Conservation (phyloP, 2,888 invertebrate genomes). For the Chaitophorus viminalis region DNA sequence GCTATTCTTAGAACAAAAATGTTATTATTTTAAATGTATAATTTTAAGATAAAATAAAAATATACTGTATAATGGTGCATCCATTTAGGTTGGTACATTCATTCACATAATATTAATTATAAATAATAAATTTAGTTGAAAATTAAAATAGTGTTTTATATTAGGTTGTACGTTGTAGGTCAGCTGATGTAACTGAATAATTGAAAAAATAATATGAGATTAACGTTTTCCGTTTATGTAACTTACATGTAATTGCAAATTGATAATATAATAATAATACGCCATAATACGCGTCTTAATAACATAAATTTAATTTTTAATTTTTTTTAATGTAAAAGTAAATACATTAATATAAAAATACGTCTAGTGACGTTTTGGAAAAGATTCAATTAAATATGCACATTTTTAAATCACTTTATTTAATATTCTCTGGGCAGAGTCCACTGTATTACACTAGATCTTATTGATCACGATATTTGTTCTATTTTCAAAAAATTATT, state of each 20-base stretch:
- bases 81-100: no score
- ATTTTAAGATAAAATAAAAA: no score
- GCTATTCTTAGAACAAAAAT: no score
- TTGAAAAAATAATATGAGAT: background rate
- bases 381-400: conserved; percentile 19
- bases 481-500: background rate
- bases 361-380: conserved; percentile 12
- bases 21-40: no score
- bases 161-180: background rate
- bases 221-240: background rate
- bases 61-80: no score
- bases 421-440: conserved; percentile 18
- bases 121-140: no score
- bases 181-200: background rate
- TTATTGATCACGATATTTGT: conserved; percentile 49
- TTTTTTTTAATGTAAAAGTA: background rate
- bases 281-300: background rate
- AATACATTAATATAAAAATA: conserved; percentile 35
- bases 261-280: no score
- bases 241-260: background rate
- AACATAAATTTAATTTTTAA: background rate
- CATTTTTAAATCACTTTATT: conserved; percentile 14
- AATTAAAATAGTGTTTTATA: no score
- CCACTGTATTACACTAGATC: background rate
- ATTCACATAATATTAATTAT: no score